These are phyloP conservation scores for Eueremaeus valkanovi DNA, from an alignment of 2,888 invertebrate species.

Conservation along the genomic window DNA sequence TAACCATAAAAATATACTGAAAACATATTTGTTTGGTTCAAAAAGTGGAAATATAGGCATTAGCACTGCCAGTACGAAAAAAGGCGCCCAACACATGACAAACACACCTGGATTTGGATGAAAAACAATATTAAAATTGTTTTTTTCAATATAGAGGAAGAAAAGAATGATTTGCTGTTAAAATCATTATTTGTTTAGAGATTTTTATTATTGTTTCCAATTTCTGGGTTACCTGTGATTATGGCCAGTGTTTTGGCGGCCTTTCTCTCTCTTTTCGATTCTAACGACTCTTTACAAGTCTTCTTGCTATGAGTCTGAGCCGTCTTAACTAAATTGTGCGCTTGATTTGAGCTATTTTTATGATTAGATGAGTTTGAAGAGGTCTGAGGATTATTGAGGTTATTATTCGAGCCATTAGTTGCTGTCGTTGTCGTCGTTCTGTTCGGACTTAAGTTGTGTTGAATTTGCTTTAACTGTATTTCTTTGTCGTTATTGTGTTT, in stretches of 20 bases:
- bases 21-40: not conserved
- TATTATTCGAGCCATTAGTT: not conserved
- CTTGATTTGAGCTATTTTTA: no score
- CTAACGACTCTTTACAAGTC: constrained; percentile 63
- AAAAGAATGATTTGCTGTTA: no score
- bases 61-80: constrained; percentile 80
- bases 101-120: constrained; percentile 74
- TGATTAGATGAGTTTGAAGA: not conserved
- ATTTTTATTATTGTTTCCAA: no score
- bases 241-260: constrained; percentile 72
- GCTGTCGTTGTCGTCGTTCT: not conserved
- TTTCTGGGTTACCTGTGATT: no score
- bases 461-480: no score
- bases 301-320: constrained; percentile 28
- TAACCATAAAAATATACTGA: constrained; percentile 70
- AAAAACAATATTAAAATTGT: not conserved
- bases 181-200: no score
- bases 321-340: no score
- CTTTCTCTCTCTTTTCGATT: constrained; percentile 83
- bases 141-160: not conserved
- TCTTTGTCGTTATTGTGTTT: not conserved
- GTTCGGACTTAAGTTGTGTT: no score
- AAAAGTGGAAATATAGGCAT: constrained; percentile 67
- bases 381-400: not conserved
- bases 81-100: constrained; percentile 89